These are phyloP conservation scores for Macrobrachium nipponense DNA, from an alignment of 1,140 invertebrate genomes.

Conservation along the genomic window DNA sequence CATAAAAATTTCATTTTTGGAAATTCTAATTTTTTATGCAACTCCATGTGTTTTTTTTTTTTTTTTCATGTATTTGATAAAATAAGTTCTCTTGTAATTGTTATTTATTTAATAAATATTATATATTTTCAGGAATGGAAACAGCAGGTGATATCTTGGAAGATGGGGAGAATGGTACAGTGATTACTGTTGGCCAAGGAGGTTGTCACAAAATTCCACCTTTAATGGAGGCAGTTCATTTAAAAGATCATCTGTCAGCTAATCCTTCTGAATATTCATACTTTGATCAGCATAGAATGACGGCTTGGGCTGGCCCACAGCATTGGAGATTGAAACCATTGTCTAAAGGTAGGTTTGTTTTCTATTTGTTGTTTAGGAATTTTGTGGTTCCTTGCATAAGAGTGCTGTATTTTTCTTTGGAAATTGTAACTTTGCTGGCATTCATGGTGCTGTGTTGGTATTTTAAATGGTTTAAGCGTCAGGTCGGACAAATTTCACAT, in stretches of 20 bases:
- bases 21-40: no score
- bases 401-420: no score
- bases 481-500: neutral
- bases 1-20: no score
- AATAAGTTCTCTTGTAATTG: neutral
- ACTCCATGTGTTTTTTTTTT: neutral
- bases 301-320: conserved; percentile 80
- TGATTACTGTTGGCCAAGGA: conserved; percentile 53
- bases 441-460: no score
- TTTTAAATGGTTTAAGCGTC: no score
- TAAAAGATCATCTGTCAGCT: conserved; percentile 66
- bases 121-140: neutral
- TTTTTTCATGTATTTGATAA: neutral
- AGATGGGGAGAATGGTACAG: conserved; percentile 63
- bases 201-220: conserved; percentile 40
- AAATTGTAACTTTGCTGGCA: no score
- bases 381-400: no score
- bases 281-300: conserved; percentile 72
- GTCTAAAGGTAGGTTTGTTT: conserved; percentile 65
- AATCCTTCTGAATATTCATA: conserved; percentile 79
- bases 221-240: conserved; percentile 56
- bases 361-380: no score
- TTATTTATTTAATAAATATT: neutral
- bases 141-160: conserved; percentile 46
- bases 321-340: conserved; percentile 79